Percentiles rank a stretch among this genome's conserved stretches.
phyloP scores from a whole-genome alignment of 2,888 invertebrate species.

The Helicoverpa assulta region DNA sequence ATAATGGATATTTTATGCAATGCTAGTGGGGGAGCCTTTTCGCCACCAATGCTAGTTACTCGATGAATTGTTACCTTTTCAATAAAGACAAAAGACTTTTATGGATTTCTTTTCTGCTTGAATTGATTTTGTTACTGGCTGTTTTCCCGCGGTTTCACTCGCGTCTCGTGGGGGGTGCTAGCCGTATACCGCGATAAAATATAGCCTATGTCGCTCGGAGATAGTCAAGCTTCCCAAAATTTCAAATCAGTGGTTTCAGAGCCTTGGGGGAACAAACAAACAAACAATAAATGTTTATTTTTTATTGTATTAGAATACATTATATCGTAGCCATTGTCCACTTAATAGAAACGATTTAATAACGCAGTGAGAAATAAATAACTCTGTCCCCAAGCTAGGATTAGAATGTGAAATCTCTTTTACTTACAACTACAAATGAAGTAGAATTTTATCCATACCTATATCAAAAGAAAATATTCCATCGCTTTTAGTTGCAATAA shows the following conservation, averaged over 20 bases:
- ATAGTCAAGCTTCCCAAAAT: no score
- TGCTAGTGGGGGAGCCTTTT: conserved; percentile 54
- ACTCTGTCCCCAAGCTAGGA: background rate
- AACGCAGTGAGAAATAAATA: background rate
- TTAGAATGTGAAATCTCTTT: background rate
- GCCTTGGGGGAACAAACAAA: no score
- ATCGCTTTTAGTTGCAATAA: background rate
- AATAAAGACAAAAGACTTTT: conserved; percentile 9
- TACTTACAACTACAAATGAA: background rate
- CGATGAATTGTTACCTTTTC: conserved; percentile 27
- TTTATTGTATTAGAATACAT: no score
- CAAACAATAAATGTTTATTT: no score
- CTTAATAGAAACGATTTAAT: background rate
- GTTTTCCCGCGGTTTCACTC: no score
- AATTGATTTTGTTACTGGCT: background rate
- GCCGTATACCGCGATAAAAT: no score
- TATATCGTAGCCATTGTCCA: background rate
- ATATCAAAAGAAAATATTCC: background rate
- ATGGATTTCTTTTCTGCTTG: background rate
- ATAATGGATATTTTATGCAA: conserved; percentile 72
- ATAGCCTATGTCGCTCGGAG: no score
- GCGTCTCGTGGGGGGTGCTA: no score
- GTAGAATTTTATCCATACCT: background rate
- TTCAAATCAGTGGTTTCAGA: no score
- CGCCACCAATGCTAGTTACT: conserved; percentile 13